These are phyloP conservation scores for Brachionus sp. DNA, from an alignment of 1,140 invertebrate genomes.

Conservation along the genomic window DNA sequence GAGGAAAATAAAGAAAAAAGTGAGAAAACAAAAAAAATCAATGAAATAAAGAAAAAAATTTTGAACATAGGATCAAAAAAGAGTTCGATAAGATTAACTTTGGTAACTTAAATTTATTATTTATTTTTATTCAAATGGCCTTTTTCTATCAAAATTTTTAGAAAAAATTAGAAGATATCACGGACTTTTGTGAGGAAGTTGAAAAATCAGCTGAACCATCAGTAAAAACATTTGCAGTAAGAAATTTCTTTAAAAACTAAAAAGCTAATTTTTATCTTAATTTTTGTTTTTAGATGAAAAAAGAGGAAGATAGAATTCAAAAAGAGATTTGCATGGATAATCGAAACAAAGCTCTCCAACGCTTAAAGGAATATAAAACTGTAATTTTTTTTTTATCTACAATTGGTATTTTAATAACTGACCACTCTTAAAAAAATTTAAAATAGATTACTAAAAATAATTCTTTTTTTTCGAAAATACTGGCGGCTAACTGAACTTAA, in stretches of 20 bases:
- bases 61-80: slow-evolving; percentile 31
- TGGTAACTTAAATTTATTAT: slow-evolving; percentile 4
- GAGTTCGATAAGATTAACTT: not conserved
- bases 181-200: not conserved
- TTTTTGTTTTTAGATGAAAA: slow-evolving; percentile 24
- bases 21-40: not conserved
- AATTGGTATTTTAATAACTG: too few species aligned
- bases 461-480: too few species aligned
- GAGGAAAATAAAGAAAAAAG: not conserved
- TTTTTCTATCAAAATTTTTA: not conserved
- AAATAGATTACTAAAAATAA: not conserved
- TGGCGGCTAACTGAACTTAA: too few species aligned
- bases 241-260: not conserved
- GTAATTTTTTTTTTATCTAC: not conserved
- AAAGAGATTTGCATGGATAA: slow-evolving; percentile 29
- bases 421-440: too few species aligned
- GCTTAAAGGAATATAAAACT: slow-evolving; percentile 32
- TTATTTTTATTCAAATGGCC: not conserved
- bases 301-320: slow-evolving; percentile 33
- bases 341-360: slow-evolving; percentile 24
- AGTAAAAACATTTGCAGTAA: not conserved
- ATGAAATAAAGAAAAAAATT: not conserved
- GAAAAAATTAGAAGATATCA: not conserved
- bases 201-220: not conserved
- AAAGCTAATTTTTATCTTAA: not conserved